Evolutionary conservation across 2,888 invertebrate species (phyloP), one percentile per base, ranked within the genome.

Genomic region (Latheticus oryzae): DNA sequence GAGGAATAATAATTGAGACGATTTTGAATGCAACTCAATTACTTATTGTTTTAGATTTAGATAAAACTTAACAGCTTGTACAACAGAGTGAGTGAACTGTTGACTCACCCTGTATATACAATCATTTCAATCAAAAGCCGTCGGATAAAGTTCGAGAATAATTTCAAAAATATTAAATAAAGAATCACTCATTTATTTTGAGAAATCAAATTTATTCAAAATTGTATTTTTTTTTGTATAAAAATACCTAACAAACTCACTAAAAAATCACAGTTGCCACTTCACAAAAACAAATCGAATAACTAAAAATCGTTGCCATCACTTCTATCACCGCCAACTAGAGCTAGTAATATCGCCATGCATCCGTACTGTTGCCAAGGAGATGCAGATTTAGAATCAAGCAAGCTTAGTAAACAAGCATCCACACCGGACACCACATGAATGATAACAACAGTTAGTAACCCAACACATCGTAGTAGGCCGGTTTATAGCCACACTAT

Each of bases 321-420:
- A 15, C 45, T 28, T 45, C 30, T 12, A 26, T 23, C 37, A 42
- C 23, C 8, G n/a, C 15, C 13, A 26, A 23, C n/a, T n/a, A 23
- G 16, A 23, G 47, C 21, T 28, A 13, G 28, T 37, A 47, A 54
- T 53, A n/a, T n/a, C n/a, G n/a, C 37, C 38, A 16, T n/a, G n/a
- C 38, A 35, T 26, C 45, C 51, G 57, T 60, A 24, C 51, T 45
- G 62, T 65, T 63, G 54, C 63, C 56, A 62, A 52, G 63, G 57
- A 35, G 57, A 63, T 60, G 58, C 59, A 54, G 63, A 61, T 60
- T 54, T 45, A 54, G 53, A 12, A 16, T 8, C 33, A 28, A 43
- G 30, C 37, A 35, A 19, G 5, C n/a, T n/a, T n/a, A n/a, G n/a
- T n/a, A n/a, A n/a, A n/a, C 33, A 12, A 3, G n/a, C 26, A 24